Base-by-base conservation (phyloP, 1,140 invertebrate species). In the Laupala kohalensis region DNA sequence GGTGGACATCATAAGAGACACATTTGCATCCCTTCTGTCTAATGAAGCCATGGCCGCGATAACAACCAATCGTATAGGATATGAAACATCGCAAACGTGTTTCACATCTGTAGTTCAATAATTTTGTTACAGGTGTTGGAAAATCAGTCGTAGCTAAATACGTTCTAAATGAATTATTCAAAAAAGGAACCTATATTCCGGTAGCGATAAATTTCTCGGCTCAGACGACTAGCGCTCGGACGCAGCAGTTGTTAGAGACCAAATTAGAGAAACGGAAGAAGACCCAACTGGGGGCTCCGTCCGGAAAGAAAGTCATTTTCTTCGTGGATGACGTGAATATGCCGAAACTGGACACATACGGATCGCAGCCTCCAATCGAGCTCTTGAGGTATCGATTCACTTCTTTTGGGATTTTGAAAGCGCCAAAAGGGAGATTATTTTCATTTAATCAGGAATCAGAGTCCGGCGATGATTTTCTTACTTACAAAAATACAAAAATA, bases 271-370 rank as follows among this genome's bases (percentile, higher is more conserved):
- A 90, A 77, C 86, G 91, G 64, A 90, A 91, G 69, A 91, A 89
- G 71, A 91, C 89, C 3, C 83, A 92, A 2, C 83, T 92, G n/a
- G 93, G 93, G 0, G 93, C 93, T 4, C 92, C 93, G 0, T 78
- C 90, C 25, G 92, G 92, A 6, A 95, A 94, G 80, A 89, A 89
- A 75, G 83, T 92, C 0, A 87, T 95, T 29, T 85, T 94, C 67
- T 94, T 95, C 79, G 89, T 96, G n/a, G 94, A 97, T 79, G 94
- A 97, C 78, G 86, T 96, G 0, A 96, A 96, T 77, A 95, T 96
- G 92, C 94, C 94, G 0, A 88, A 87, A 75, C 78, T 91, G 30
- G 89, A 95, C 75, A 87, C 86, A 0, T 96, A 95, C 77, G 93
- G 93, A 23, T 92, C 93, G 5, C 93, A 95, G 79, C 93, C 94